Evolutionary conservation across 2,888 invertebrate species (phyloP), one percentile per base, ranked within the genome.

Genomic region (Lampropteryx suffumata): DNA sequence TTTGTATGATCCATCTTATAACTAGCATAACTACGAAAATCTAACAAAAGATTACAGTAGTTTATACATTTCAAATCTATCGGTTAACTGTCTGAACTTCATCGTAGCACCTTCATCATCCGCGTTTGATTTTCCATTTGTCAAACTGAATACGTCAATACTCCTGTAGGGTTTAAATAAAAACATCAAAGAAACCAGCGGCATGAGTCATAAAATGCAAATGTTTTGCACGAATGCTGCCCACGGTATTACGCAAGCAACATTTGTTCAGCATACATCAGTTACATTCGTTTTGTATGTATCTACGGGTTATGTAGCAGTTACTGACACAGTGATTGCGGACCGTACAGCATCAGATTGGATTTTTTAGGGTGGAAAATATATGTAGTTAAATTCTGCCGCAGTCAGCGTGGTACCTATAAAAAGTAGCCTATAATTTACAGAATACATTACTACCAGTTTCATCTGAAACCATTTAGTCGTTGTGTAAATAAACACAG

Each of bases 141-240:
- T 7, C 8, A 26, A 32, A 42, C 6, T 17, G 17, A 45, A 48
- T 12, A 46, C 46, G 42, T 45, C 53, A 53, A 53, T 53, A 40
- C 24, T 28, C 41, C 27, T 35, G 43, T 12, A 29, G 27, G 13
- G 12, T 7, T 49, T 44, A 41, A 55, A 58, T 60, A 53, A 53
- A 58, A 58, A 53, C 50, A 57, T 57, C 54, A 55, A 52, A 56
- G 52, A 44, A 35, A 44, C 41, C 29, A 26, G 21, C 40, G 34
- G 50, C 21, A 32, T 61, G 62, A 60, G 47, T 57, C 60, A 62
- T 55, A 47, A 46, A 51, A 53, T 56, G 52, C 52, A 53, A 57
- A 62, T 60, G 55, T 57, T 60, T 59, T 45, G 54, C 59, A 55
- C 54, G 45, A 57, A 55, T 51, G 54, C 47, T 57, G 52, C 50